phyloP scores from a whole-genome alignment of 2,888 invertebrate species.

The Brachylomia viminalis region DNA sequence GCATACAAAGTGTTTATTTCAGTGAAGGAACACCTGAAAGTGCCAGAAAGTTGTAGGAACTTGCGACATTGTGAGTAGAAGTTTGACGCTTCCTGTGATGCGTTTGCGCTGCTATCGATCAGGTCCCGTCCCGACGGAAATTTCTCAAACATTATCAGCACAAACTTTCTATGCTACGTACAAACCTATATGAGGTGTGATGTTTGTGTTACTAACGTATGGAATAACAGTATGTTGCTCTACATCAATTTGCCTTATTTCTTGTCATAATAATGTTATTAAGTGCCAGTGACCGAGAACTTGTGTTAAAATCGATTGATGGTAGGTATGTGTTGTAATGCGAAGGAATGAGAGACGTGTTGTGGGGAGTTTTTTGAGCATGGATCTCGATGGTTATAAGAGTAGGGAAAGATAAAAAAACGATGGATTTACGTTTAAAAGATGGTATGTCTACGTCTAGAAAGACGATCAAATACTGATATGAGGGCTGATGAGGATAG shows the following conservation, averaged over 20 bases:
- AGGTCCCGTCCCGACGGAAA: conserved; percentile 31
- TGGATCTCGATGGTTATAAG: background rate
- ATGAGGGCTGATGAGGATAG: background rate
- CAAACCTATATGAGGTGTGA: conserved; percentile 14
- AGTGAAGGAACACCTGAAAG: conserved; percentile 17
- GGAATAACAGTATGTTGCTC: conserved; percentile 21
- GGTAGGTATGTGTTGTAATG: background rate
- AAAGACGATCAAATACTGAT: background rate
- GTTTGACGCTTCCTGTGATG: background rate
- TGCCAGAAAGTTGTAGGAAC: background rate
- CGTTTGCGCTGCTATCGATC: conserved; percentile 8
- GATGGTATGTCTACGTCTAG: background rate
- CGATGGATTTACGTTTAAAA: background rate
- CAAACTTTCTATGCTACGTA: conserved; percentile 37
- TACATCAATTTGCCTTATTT: conserved; percentile 4
- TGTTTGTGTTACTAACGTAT: conserved; percentile 15
- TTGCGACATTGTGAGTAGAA: conserved; percentile 26
- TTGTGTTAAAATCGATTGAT: background rate
- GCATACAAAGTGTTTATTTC: conserved; percentile 32
- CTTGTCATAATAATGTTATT: background rate
- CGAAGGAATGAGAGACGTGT: too few species aligned
- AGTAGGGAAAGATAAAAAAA: background rate
- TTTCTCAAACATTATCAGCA: conserved; percentile 52
- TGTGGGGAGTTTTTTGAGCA: background rate
- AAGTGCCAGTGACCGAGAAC: background rate